A percentile compares a stretch with the other conserved stretches of the same genome.
phyloP scores from a whole-genome alignment of 2,888 invertebrate genomes.

The Eupithecia centaureata region DNA sequence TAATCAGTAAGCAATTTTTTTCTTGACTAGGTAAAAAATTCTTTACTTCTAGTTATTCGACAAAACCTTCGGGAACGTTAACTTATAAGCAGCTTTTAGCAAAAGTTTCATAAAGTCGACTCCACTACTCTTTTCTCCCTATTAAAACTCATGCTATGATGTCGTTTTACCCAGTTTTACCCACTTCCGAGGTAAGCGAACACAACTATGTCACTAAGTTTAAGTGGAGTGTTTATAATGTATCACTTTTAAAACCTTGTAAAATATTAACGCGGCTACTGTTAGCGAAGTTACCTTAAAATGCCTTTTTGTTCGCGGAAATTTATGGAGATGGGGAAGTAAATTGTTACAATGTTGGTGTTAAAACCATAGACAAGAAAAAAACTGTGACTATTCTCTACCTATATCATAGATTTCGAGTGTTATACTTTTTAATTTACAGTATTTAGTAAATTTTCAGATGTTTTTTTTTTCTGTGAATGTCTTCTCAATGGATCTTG shows the following conservation, averaged over 20 bases:
- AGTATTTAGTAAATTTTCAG: background rate
- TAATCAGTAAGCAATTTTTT: background rate
- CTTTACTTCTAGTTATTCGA: background rate
- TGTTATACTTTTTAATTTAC: background rate
- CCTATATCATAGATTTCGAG: background rate
- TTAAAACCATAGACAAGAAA: background rate
- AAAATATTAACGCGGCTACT: conserved; percentile 38
- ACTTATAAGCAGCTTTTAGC: conserved; percentile 4
- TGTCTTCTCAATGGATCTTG: background rate
- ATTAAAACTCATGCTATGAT: conserved; percentile 45
- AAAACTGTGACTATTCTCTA: background rate
- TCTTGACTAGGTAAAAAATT: background rate
- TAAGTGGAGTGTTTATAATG: conserved; percentile 45
- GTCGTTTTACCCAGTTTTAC: conserved; percentile 42
- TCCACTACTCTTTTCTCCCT: conserved; percentile 36
- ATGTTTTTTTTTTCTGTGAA: background rate
- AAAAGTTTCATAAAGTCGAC: conserved; percentile 22
- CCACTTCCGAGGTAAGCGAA: conserved; percentile 45
- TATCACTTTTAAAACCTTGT: conserved; percentile 44
- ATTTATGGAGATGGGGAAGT: conserved; percentile 9
- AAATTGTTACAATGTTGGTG: background rate
- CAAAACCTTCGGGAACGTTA: background rate
- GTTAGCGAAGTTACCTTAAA: conserved; percentile 29
- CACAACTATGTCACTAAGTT: conserved; percentile 46
- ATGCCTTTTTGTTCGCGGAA: conserved; percentile 16